Conservation (phyloP, 2,113 vertebrate genomes). For the Oxyruncus cristatus region DNA sequence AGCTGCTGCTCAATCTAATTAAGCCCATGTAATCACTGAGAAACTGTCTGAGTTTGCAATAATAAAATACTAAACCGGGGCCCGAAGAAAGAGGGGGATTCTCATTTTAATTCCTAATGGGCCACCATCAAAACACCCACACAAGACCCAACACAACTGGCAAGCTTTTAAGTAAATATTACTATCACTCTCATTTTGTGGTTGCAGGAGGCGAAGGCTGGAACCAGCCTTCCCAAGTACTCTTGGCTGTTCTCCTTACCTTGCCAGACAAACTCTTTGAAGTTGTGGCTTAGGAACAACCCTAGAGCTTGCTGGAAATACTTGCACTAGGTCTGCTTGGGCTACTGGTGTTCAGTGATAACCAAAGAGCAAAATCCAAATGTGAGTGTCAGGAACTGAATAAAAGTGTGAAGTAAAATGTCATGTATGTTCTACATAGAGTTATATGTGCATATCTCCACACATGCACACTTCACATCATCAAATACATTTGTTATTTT, state of each 20-base stretch:
- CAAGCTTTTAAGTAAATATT: not conserved
- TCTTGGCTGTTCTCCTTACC: not conserved
- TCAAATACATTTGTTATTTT: not conserved
- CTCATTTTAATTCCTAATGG: not conserved
- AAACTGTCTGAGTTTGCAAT: not conserved
- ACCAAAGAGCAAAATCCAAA: not conserved
- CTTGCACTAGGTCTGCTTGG: not conserved
- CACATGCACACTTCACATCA: rapidly evolving
- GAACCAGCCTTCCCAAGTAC: not conserved
- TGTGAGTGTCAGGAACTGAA: rapidly evolving
- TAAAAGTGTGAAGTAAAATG: not conserved
- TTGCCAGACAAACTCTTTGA: not conserved
- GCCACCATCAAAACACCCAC: not conserved
- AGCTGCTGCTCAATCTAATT: not conserved
- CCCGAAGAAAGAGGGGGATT: not conserved
- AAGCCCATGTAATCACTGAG: not conserved
- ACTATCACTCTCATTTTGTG: not conserved
- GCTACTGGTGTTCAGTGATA: not conserved
- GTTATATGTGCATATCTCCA: not conserved
- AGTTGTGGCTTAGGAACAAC: not conserved
- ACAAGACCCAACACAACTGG: not conserved
- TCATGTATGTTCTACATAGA: not conserved
- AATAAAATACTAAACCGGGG: not conserved
- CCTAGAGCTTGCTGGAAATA: not conserved
- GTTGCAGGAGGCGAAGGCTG: not conserved